A percentile compares a stretch with the other conserved stretches of the same genome.
phyloP scores from a whole-genome alignment of 37 sponge, comb jelly and placozoan species.

The Crambe crambe region DNA sequence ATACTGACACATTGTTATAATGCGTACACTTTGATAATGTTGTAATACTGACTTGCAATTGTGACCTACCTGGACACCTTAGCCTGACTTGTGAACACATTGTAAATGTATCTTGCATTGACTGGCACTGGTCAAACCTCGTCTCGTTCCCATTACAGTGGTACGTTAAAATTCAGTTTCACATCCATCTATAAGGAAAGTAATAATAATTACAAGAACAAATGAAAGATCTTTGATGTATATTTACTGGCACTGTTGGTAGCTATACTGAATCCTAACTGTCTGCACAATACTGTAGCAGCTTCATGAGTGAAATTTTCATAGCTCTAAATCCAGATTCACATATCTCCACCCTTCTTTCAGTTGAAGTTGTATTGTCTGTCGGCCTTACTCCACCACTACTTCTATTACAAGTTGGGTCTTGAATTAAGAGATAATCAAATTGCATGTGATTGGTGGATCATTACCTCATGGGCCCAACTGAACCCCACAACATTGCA shows the following conservation, averaged over 20 bases:
- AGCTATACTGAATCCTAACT: constrained; percentile 1
- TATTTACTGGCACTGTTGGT: too few species aligned
- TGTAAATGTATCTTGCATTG: background rate
- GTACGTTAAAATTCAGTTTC: background rate
- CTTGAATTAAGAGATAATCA: background rate
- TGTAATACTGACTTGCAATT: too few species aligned
- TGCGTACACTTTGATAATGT: too few species aligned
- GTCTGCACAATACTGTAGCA: constrained; percentile 4
- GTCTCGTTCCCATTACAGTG: background rate
- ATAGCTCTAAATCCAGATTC: background rate
- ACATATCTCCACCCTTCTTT: constrained; percentile 26
- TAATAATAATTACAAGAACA: background rate
- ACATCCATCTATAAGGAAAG: background rate
- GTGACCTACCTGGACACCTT: background rate
- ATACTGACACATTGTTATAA: too few species aligned
- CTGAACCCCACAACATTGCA: background rate
- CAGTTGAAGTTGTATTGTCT: too few species aligned
- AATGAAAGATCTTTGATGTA: too few species aligned
- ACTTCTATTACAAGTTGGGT: background rate
- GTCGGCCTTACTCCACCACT: background rate
- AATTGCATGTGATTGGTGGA: too few species aligned
- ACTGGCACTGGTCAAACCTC: background rate
- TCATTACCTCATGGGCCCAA: too few species aligned
- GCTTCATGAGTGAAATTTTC: background rate
- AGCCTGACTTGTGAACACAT: background rate